phyloP scores from a whole-genome alignment of 2,113 vertebrate species.

The Halcyon senegalensis region DNA sequence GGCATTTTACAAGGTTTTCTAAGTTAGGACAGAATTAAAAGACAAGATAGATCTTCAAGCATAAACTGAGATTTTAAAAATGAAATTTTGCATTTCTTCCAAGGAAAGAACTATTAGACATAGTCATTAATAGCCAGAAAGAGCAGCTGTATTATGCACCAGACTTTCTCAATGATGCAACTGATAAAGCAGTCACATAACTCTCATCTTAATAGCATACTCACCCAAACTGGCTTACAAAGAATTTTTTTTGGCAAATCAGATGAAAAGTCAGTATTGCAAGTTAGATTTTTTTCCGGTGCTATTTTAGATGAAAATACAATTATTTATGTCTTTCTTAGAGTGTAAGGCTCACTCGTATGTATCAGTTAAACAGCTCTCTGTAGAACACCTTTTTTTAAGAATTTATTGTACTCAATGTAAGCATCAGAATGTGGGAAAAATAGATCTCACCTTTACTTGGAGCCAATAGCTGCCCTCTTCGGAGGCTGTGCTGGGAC shows the following conservation, averaged over 20 bases:
- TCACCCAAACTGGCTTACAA: constrained; percentile 13
- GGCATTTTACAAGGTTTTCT: constrained; percentile 22
- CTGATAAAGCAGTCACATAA: constrained; percentile 40
- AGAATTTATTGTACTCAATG: not conserved
- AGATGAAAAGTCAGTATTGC: not conserved
- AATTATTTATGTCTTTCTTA: constrained; percentile 27
- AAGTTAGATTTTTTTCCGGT: not conserved
- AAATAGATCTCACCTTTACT: not conserved
- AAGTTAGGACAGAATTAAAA: not conserved
- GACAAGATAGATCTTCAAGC: not conserved
- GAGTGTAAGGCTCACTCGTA: not conserved
- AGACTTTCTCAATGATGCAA: not conserved
- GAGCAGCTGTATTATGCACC: not conserved
- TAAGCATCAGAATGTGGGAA: not conserved
- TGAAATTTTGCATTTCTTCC: not conserved
- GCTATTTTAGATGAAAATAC: constrained; percentile 37
- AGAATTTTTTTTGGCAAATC: not conserved
- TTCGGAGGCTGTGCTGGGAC: not conserved
- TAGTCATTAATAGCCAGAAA: constrained; percentile 26
- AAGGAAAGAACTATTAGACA: not conserved
- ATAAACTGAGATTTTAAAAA: constrained; percentile 4
- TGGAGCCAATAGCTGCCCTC: not conserved
- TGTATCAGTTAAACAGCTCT: not conserved
- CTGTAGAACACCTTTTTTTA: not conserved
- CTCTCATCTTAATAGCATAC: not conserved